phyloP scores from a whole-genome alignment of 2,888 invertebrate genomes.

The Hypsopygia costalis region DNA sequence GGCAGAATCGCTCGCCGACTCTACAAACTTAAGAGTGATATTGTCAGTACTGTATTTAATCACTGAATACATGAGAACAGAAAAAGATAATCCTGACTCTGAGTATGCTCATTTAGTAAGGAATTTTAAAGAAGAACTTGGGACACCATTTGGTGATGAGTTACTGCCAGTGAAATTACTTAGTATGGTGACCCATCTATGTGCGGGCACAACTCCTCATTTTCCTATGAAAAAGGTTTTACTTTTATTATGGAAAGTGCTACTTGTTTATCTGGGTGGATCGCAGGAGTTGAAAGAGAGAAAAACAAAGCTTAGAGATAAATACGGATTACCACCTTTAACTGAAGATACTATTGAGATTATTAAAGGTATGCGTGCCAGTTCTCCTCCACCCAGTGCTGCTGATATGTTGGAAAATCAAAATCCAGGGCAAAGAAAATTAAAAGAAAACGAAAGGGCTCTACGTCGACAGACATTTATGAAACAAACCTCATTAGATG shows the following conservation, averaged over 20 bases:
- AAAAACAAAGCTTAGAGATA: constrained; percentile 86
- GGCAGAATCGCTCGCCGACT: constrained; percentile 86
- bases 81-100: constrained; percentile 71
- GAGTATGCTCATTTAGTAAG: constrained; percentile 77
- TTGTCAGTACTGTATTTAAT: constrained; percentile 96
- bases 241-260: constrained; percentile 96
- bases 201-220: constrained; percentile 96
- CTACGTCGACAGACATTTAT: constrained; percentile 89
- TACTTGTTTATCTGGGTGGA: constrained; percentile 95
- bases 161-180: constrained; percentile 92
- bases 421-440: constrained; percentile 85
- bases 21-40: constrained; percentile 93
- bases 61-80: constrained; percentile 94
- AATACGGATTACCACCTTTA: constrained; percentile 86
- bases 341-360: constrained; percentile 97
- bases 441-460: constrained; percentile 80
- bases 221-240: constrained; percentile 99
- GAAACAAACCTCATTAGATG: constrained; percentile 96
- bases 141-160: constrained; percentile 86
- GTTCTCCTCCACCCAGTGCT: constrained; percentile 96
- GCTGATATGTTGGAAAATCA: constrained; percentile 93
- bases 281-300: constrained; percentile 89
- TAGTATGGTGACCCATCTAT: constrained; percentile 97
- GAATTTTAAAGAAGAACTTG: constrained; percentile 82
- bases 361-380: constrained; percentile 95